Base-by-base conservation (phyloP, 2,113 vertebrate species). In the Dipodomys stephensi region DNA sequence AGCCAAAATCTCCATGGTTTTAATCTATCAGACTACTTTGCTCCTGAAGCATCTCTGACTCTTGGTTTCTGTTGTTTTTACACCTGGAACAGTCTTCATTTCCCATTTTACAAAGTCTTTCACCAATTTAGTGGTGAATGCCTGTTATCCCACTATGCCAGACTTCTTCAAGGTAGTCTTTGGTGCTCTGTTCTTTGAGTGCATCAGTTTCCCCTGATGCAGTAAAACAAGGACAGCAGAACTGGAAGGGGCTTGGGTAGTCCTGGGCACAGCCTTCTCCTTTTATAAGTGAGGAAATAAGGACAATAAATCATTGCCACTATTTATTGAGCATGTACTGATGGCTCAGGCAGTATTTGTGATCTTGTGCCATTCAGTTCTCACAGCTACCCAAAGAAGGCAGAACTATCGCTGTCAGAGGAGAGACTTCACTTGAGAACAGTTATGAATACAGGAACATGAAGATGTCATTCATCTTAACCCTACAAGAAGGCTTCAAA, bases 71-170 rank as follows among this genome's bases (percentile, higher is more conserved):
- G 69, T 35, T 65, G 39, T 90, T 32, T 27, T 62, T 84, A 27
- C 28, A 30, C 19, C 22, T 91, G 68, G 10, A 81, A 32, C 27
- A 67, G 65, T 85, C 73, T 87, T 83, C 30, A 64, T 39, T 64
- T 87, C 53, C 39, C 73, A 30, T 91, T 92, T 95, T 46, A 72
- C 84, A 80, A 89, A 83, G 73, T 77, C 27, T 87, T 53, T 86
- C 69, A 25, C 83, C 19, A n/a, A 5, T 11, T 39, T 39, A 32
- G 5, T 30, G 53, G 53, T 57, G 53, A 57, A 16, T 16, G 53
- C 49, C 49, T 49, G 49, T 49, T 49, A 49, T 9, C 20, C 20
- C 22, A 65, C 23, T 20, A 23, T 65, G 22, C 22, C 64, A 20
- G 23, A 20, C 22, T 22, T 39, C 77, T 28, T 46, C 27, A n/a